Evolutionary conservation across 2,888 invertebrate genomes (phyloP), one percentile per base, ranked within the genome.

Genomic region (Baronia brevicornis): DNA sequence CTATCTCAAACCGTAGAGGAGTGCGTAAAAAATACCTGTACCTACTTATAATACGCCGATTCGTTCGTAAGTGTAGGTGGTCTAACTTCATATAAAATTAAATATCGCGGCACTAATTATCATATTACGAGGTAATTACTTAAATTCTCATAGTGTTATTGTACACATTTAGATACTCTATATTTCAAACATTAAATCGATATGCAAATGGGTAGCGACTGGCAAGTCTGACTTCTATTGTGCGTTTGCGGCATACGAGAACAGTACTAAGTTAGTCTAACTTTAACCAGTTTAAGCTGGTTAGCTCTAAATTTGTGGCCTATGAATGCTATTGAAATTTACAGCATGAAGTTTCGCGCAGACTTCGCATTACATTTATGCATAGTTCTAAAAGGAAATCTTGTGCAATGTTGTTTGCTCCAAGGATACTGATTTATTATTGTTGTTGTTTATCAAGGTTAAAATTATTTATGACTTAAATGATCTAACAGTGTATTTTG

Each of bases 301-400:
- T 60, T 58, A 56, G 55, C 48, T 35, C 46, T 63, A 66, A 80
- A 79, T 75, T 77, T 75, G 77, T 74, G 68, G 74, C 68, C 60
- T 74, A 69, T 67, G 69, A 68, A 61, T 65, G 64, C 67, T 73
- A 74, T 78, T 77, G 73, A 77, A 78, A 79, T 80, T 80, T 80
- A 80, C 77, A 66, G 69, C 66, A 60, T 48, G 63, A 74, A 72
- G 55, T 74, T 77, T 48, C n/a, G n/a, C n/a, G n/a, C n/a, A n/a
- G n/a, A n/a, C n/a, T n/a, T n/a, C n/a, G n/a, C n/a, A n/a, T n/a
- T n/a, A n/a, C 59, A 48, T 49, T 47, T 51, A 41, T 30, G 45
- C 39, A 24, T 59, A 51, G 63, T 47, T 54, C 38, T 43, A 44
- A 43, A 48, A 27, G 28, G 47, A 44, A 44, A 48, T 50, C 47